A percentile compares a stretch with the other conserved stretches of the same genome.
Evolutionary conservation across 1,140 invertebrate species (phyloP).

Genomic region (Apis florea): DNA sequence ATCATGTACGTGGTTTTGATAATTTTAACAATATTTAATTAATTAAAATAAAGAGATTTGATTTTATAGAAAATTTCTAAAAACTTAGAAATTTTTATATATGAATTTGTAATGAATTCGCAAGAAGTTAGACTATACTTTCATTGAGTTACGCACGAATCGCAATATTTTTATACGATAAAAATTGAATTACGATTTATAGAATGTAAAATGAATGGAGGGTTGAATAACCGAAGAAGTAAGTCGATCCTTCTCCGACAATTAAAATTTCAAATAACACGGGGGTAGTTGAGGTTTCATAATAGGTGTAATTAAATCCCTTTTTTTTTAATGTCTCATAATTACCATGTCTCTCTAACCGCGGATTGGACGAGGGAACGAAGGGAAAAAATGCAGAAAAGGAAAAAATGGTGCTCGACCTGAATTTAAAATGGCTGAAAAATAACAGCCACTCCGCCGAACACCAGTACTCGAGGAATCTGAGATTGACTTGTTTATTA

Average conservation of each 20-base stretch:
- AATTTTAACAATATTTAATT: no score
- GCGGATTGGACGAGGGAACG: not conserved
- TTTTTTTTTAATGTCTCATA: not conserved
- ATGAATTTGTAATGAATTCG: no score
- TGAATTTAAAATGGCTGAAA: conserved; percentile 27
- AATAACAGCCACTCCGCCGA: not conserved
- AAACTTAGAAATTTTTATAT: no score
- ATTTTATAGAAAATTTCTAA: no score
- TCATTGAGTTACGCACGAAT: no score
- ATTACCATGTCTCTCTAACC: not conserved
- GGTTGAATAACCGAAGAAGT: no score
- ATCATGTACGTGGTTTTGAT: no score
- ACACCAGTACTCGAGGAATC: not conserved
- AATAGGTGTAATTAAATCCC: not conserved
- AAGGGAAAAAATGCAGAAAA: not conserved
- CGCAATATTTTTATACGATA: no score
- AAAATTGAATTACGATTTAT: no score
- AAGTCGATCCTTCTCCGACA: not conserved
- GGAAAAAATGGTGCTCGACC: not conserved
- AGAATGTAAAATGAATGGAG: no score
- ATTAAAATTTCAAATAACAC: not conserved
- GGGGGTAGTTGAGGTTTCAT: not conserved
- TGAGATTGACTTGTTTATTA: not conserved
- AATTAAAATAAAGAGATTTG: no score
- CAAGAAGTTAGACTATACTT: no score